Evolutionary conservation across 2,113 vertebrate species (phyloP).

Genomic region (Seriola quinqueradiata): DNA sequence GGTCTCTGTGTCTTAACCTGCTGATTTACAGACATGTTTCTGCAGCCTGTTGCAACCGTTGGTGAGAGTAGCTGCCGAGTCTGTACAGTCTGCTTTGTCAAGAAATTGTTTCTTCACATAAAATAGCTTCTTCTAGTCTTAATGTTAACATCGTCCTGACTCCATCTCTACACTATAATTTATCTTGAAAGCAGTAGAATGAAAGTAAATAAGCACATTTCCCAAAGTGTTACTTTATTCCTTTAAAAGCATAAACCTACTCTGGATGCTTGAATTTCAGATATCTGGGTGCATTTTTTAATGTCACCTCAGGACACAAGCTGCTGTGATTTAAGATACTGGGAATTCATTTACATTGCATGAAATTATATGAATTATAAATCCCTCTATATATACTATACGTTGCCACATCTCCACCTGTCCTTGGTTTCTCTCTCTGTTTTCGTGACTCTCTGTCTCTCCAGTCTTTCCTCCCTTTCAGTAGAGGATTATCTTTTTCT

Average conservation of each 20-base stretch:
- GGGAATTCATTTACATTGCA: not conserved
- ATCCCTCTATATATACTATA: not conserved
- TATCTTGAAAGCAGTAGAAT: not conserved
- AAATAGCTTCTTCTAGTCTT: too few relatives aligned
- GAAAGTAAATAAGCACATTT: not conserved
- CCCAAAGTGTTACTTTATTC: not conserved
- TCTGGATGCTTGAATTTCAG: too few relatives aligned
- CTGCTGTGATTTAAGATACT: not conserved
- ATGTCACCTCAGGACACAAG: not conserved
- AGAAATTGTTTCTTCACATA: not conserved
- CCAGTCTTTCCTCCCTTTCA: not conserved
- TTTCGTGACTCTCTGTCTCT: not conserved
- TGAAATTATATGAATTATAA: not conserved
- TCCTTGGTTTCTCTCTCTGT: not conserved
- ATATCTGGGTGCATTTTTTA: not conserved
- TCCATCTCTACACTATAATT: too few relatives aligned
- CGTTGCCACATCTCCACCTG: not conserved
- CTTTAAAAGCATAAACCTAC: not conserved
- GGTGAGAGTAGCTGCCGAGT: not conserved
- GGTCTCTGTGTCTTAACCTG: not conserved
- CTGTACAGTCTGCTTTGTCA: not conserved
- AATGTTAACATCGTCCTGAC: not conserved
- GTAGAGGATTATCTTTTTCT: slow-evolving; percentile 19
- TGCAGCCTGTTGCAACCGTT: slow-evolving; percentile 7
- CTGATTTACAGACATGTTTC: not conserved